These are phyloP conservation scores for Sebastes taczanowskii DNA, from an alignment of 2,797 vertebrate genomes.

Conservation along the genomic window DNA sequence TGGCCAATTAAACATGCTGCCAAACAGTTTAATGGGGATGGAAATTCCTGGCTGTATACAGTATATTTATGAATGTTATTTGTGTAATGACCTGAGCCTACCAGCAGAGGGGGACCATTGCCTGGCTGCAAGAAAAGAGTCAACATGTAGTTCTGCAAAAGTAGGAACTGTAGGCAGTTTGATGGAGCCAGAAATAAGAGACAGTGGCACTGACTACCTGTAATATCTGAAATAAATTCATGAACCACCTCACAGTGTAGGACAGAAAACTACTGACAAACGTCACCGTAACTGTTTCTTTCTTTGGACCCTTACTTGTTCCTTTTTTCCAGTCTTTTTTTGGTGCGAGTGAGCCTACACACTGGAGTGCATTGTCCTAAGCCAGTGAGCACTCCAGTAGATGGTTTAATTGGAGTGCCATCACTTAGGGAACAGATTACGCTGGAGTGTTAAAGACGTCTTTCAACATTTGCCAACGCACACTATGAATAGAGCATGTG, in stretches of 20 bases:
- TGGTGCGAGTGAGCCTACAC: constrained; percentile 13
- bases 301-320: neutral
- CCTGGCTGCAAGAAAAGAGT: neutral
- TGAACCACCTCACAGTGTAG: neutral
- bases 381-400: constrained; percentile 46
- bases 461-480: constrained; percentile 68
- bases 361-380: constrained; percentile 48
- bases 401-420: constrained; percentile 73
- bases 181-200: neutral
- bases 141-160: constrained; percentile 4
- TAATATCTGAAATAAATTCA: neutral
- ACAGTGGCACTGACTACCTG: neutral
- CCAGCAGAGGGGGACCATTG: constrained; percentile 53
- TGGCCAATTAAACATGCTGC: neutral
- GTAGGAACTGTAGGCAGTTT: neutral
- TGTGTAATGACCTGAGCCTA: neutral
- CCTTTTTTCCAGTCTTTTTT: neutral
- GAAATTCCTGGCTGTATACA: neutral
- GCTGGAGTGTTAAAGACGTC: constrained; percentile 52
- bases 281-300: neutral
- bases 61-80: neutral
- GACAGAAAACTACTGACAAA: neutral
- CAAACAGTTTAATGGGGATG: neutral
- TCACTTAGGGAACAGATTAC: constrained; percentile 72
- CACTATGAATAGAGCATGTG: constrained; percentile 64